phyloP scores from a whole-genome alignment of 2,797 vertebrate species.

The Acropternis orthonyx region DNA sequence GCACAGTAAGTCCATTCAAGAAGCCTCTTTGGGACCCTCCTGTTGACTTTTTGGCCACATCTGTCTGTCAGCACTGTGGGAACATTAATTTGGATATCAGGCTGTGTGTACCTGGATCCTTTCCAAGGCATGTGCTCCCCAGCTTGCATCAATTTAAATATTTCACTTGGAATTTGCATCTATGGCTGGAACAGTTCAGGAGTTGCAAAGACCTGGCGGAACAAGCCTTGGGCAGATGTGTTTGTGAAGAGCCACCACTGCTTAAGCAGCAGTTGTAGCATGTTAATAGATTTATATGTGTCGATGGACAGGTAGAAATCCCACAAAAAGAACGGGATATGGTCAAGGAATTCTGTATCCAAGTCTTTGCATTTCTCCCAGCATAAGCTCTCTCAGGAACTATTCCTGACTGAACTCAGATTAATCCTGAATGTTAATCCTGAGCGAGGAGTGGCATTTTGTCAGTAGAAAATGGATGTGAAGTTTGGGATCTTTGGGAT shows the following conservation, averaged over 20 bases:
- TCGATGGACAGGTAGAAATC: neutral
- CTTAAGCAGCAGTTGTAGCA: neutral
- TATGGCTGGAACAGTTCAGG: neutral
- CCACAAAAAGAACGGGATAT: neutral
- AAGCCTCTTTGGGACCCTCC: slow-evolving; percentile 30
- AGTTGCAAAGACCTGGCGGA: neutral
- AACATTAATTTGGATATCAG: slow-evolving; percentile 43
- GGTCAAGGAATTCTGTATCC: neutral
- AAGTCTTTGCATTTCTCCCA: neutral
- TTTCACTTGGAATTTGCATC: slow-evolving; percentile 25
- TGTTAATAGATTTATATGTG: fast-evolving
- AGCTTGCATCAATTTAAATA: slow-evolving; percentile 52
- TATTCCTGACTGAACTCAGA: neutral
- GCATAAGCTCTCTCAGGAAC: neutral
- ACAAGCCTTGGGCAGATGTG: neutral
- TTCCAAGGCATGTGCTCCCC: slow-evolving; percentile 51
- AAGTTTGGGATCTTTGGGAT: neutral
- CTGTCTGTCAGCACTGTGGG: slow-evolving; percentile 55
- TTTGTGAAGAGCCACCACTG: neutral
- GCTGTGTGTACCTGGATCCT: slow-evolving; percentile 13
- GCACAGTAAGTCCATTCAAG: neutral
- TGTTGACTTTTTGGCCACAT: slow-evolving; percentile 38
- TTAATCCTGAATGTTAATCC: neutral
- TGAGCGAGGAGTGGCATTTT: neutral
- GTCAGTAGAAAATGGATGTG: neutral